Conservation (phyloP, 2,113 vertebrate genomes). For the Phaethon lepturus region DNA sequence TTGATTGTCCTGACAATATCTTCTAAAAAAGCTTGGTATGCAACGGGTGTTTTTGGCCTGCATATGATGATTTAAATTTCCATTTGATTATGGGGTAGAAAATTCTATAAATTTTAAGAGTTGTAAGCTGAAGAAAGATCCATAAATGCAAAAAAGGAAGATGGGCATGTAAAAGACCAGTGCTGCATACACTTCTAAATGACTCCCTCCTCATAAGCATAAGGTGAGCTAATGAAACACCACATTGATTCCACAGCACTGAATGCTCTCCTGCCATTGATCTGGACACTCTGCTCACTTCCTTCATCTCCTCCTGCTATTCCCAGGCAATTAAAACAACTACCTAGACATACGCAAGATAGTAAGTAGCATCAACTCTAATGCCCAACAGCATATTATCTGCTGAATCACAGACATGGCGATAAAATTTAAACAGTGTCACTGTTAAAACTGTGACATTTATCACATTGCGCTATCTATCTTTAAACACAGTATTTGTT, state of each 20-base stretch:
- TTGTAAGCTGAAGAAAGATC: neutral
- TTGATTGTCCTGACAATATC: neutral
- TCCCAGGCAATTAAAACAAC: neutral
- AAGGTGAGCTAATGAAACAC: neutral
- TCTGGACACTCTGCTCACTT: neutral
- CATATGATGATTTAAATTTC: constrained; percentile 1
- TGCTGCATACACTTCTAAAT: neutral
- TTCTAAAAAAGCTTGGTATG: neutral
- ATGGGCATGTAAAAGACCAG: neutral
- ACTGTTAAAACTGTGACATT: constrained; percentile 6
- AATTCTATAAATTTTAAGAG: neutral
- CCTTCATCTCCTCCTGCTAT: neutral
- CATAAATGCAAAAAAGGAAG: neutral
- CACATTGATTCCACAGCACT: neutral
- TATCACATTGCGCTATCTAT: constrained; percentile 24
- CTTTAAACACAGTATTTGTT: constrained; percentile 51
- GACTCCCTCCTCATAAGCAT: neutral
- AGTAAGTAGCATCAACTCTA: neutral
- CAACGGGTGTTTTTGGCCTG: neutral
- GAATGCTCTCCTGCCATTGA: neutral
- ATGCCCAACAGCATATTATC: neutral
- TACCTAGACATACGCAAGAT: neutral
- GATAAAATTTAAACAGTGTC: neutral
- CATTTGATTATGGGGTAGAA: neutral
- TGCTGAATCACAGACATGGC: constrained; percentile 36